These are phyloP conservation scores for Sepioteuthis lessoniana DNA, from an alignment of 2,888 invertebrate genomes.

Conservation along the genomic window DNA sequence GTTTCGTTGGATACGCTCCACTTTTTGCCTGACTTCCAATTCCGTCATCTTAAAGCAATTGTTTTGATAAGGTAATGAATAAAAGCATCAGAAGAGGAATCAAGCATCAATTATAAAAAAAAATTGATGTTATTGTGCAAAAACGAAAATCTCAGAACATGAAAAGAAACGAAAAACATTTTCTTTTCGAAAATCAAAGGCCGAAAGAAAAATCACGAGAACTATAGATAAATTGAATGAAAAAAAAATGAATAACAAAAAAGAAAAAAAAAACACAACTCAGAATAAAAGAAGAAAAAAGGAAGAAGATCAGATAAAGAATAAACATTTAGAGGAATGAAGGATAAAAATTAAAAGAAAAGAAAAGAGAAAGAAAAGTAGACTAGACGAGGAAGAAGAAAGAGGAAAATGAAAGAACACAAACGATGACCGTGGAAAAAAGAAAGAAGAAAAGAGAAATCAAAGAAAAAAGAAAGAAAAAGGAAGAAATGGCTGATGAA, in stretches of 20 bases:
- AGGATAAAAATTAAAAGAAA: too few species aligned
- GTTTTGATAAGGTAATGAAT: slow-evolving; percentile 23
- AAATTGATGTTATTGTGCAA: too few species aligned
- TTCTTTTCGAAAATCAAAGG: background rate
- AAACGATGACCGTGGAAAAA: background rate
- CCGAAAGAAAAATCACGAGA: background rate
- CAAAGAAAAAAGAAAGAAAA: too few species aligned
- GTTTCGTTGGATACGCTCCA: background rate
- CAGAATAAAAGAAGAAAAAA: background rate
- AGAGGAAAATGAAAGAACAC: background rate
- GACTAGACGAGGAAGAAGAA: background rate
- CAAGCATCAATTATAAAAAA: background rate
- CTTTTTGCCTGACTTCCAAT: background rate
- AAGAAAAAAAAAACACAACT: background rate
- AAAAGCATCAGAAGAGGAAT: background rate
- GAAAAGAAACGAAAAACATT: too few species aligned
- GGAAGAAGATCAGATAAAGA: background rate
- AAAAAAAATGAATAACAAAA: background rate
- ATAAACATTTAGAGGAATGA: background rate
- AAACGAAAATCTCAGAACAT: too few species aligned
- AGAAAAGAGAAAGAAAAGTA: background rate
- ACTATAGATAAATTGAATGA: background rate
- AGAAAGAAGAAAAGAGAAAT: background rate
- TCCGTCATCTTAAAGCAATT: background rate
- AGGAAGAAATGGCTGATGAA: background rate